Conservation (phyloP, 2,113 vertebrate species). For the Plecotus auritus region DNA sequence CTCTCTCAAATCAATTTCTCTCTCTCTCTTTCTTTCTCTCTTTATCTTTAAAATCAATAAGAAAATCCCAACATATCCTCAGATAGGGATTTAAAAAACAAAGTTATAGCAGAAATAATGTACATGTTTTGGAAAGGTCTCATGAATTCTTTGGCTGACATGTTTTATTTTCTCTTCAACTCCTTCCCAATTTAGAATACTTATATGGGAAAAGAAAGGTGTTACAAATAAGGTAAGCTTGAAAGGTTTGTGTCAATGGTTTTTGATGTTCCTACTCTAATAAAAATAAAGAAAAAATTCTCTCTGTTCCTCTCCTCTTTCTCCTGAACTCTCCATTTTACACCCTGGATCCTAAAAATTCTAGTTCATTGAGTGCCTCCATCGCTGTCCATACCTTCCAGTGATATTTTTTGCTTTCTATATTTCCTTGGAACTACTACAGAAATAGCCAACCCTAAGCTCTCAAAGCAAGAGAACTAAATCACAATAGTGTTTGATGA, state of each 20-base stretch:
- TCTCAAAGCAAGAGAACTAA: not conserved
- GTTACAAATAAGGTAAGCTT: constrained; percentile 61
- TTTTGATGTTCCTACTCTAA: not conserved
- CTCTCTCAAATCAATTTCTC: not conserved
- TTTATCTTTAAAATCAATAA: not conserved
- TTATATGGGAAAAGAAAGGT: not conserved
- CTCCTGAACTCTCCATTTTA: not conserved
- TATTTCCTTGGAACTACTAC: not conserved
- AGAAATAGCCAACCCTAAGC: not conserved
- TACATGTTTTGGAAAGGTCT: not conserved
- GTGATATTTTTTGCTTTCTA: not conserved
- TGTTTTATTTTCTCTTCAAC: constrained; percentile 3
- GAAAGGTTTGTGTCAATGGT: not conserved
- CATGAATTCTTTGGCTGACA: not conserved
- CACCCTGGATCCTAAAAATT: not conserved
- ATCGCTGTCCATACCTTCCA: not conserved
- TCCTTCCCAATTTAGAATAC: constrained; percentile 55
- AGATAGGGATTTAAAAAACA: not conserved
- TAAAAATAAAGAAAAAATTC: not conserved
- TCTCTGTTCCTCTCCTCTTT: not conserved
- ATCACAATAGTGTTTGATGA: not conserved
- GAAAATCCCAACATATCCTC: not conserved
- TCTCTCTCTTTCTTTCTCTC: not conserved
- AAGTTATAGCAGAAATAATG: not conserved
- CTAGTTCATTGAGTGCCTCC: not conserved